phyloP scores from a whole-genome alignment of 2,888 invertebrate species.

The Eristalis intricaria region DNA sequence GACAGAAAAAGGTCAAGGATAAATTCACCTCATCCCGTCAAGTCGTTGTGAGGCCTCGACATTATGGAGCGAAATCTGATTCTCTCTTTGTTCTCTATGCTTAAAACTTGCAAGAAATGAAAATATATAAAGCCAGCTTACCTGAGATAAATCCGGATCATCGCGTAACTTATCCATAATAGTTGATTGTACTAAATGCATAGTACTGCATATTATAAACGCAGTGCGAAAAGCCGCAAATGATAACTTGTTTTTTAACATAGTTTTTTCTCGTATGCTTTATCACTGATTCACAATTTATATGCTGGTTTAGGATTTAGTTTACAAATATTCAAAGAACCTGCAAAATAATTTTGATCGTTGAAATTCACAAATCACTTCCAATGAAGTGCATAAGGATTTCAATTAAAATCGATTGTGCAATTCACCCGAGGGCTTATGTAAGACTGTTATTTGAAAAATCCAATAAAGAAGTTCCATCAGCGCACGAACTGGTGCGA shows the following conservation, averaged over 20 bases:
- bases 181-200: slow-evolving; percentile 79
- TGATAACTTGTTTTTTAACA: slow-evolving; percentile 50
- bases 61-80: background rate
- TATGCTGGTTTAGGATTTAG: background rate
- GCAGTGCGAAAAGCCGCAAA: slow-evolving; percentile 61
- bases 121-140: slow-evolving; percentile 77
- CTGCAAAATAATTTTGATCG: slow-evolving; percentile 39
- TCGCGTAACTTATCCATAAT: slow-evolving; percentile 85
- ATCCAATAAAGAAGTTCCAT: slow-evolving; percentile 51
- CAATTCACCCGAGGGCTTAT: slow-evolving; percentile 64
- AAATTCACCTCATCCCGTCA: slow-evolving; percentile 53
- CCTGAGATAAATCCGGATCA: slow-evolving; percentile 87
- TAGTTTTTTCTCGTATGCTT: slow-evolving; percentile 18
- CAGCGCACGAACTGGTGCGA: slow-evolving; percentile 36
- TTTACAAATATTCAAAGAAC: slow-evolving; percentile 33
- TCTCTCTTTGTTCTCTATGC: background rate
- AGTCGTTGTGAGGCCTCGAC: background rate
- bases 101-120: background rate
- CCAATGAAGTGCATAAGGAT: slow-evolving; percentile 51
- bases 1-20: slow-evolving; percentile 70
- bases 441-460: slow-evolving; percentile 55
- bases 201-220: slow-evolving; percentile 49
- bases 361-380: slow-evolving; percentile 23
- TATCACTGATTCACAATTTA: slow-evolving; percentile 43
- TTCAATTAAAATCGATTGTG: slow-evolving; percentile 58